A percentile compares a stretch with the other conserved stretches of the same genome.
phyloP scores from a whole-genome alignment of 1,140 invertebrate genomes.

The Drosophila sulfurigaster region DNA sequence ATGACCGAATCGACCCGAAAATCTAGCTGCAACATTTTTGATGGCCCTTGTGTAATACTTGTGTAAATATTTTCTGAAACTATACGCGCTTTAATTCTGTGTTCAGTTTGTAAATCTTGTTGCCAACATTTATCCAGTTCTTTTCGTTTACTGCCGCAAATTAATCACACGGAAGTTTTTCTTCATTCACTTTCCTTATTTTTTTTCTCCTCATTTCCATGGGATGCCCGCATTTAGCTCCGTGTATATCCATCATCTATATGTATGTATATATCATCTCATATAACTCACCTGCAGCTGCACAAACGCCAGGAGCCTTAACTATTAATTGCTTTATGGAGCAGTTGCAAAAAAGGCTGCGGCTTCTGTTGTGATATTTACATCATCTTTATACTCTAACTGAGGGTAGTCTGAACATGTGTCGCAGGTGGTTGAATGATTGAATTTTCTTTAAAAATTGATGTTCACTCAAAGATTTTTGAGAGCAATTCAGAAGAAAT shows the following conservation, averaged over 20 bases:
- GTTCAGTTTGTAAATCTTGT: conserved; percentile 22
- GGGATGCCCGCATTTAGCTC: conserved; percentile 36
- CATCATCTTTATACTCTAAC: conserved; percentile 31
- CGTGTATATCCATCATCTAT: conserved; percentile 41
- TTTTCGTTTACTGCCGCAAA: conserved; percentile 28
- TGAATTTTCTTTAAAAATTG: too few relatives aligned
- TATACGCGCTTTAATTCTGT: conserved; percentile 9
- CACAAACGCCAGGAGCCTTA: conserved; percentile 45
- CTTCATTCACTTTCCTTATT: not conserved
- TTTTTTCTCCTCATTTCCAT: not conserved
- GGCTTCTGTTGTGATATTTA: conserved; percentile 41
- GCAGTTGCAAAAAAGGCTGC: conserved; percentile 33
- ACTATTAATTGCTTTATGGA: conserved; percentile 57
- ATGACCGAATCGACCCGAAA: not conserved
- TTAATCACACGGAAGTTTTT: conserved; percentile 34
- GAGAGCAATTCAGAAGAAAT: too few relatives aligned
- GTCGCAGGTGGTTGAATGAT: too few relatives aligned
- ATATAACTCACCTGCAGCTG: conserved; percentile 53
- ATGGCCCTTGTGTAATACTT: not conserved
- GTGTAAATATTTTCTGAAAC: conserved; percentile 6
- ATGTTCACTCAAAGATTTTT: too few relatives aligned
- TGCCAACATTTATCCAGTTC: conserved; percentile 30
- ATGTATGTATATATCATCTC: conserved; percentile 30
- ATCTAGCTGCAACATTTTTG: not conserved
- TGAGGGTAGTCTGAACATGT: not conserved